Evolutionary conservation across 2,888 invertebrate genomes (phyloP).

Genomic region (Agrenia bidenticulata): DNA sequence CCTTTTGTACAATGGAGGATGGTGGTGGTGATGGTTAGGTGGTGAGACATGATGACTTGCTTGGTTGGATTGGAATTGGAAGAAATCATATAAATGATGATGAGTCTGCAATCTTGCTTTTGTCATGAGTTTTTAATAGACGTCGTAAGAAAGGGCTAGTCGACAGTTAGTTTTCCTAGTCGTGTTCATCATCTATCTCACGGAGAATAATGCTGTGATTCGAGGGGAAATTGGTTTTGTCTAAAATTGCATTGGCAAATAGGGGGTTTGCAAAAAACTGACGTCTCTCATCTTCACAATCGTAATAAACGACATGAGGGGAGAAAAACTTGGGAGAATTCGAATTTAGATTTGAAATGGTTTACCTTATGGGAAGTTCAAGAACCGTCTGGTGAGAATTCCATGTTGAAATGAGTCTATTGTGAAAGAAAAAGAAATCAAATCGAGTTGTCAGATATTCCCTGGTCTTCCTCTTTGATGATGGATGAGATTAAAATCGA

Average conservation of each 20-base stretch:
- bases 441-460: neutral
- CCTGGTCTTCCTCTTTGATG: too few relatives aligned
- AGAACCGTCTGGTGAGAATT: neutral
- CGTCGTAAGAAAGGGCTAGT: neutral
- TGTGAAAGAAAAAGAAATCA: conserved; percentile 1
- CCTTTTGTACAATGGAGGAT: too few relatives aligned
- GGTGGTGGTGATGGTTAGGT: neutral
- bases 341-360: conserved; percentile 1
- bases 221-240: conserved; percentile 18
- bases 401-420: conserved; percentile 3
- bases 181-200: conserved; percentile 2
- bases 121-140: conserved; percentile 15
- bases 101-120: conserved; percentile 14
- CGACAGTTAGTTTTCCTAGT: neutral
- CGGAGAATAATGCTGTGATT: neutral
- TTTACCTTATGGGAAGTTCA: neutral
- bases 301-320: neutral
- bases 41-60: neutral
- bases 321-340: neutral
- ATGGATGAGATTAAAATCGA: too few relatives aligned
- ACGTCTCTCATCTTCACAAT: too few relatives aligned
- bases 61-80: neutral
- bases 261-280: conserved; percentile 5
- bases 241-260: conserved; percentile 10
- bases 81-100: conserved; percentile 18